A percentile compares a stretch with the other conserved stretches of the same genome.
Evolutionary conservation across 2,888 invertebrate genomes (phyloP).

Genomic region (Agonum fuliginosum): DNA sequence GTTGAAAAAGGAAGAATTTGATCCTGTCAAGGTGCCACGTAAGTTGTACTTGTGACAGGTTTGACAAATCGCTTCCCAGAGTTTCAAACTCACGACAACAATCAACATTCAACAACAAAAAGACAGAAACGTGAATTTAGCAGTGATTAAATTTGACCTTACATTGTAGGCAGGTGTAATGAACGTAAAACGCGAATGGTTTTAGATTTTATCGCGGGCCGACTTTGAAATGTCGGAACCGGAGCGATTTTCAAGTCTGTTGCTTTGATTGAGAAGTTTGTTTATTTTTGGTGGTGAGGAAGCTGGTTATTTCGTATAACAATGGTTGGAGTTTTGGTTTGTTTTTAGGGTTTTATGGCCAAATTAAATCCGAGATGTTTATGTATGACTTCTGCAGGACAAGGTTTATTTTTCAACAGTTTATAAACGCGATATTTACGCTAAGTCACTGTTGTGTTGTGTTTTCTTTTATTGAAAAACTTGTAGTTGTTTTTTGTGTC

Average conservation of each 20-base stretch:
- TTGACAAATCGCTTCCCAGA: conserved; percentile 47
- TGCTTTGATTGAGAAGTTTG: conserved; percentile 21
- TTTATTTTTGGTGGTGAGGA: not conserved
- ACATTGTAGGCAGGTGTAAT: conserved; percentile 38
- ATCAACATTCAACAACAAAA: conserved; percentile 17
- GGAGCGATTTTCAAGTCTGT: conserved; percentile 36
- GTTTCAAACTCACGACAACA: not conserved
- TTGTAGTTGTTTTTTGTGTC: no score
- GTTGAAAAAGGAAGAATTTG: no score
- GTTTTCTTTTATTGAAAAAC: no score
- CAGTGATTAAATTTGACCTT: conserved; percentile 47
- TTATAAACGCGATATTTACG: no score
- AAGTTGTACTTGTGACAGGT: conserved; percentile 13
- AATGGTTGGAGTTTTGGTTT: conserved; percentile 13
- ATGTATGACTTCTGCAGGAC: no score
- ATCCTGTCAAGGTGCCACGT: conserved; percentile 31
- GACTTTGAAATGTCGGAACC: not conserved
- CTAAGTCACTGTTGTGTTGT: no score
- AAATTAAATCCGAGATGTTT: no score
- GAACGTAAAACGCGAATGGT: conserved; percentile 12
- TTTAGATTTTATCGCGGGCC: conserved; percentile 16
- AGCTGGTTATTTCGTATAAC: conserved; percentile 19
- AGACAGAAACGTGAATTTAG: conserved; percentile 19
- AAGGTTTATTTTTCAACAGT: no score
- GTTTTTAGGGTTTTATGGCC: conserved; percentile 8